Percentiles rank a stretch among this genome's conserved stretches.
These are phyloP conservation scores for Drosophila affinis DNA, from an alignment of 2,888 invertebrate genomes.

Conservation along the genomic window DNA sequence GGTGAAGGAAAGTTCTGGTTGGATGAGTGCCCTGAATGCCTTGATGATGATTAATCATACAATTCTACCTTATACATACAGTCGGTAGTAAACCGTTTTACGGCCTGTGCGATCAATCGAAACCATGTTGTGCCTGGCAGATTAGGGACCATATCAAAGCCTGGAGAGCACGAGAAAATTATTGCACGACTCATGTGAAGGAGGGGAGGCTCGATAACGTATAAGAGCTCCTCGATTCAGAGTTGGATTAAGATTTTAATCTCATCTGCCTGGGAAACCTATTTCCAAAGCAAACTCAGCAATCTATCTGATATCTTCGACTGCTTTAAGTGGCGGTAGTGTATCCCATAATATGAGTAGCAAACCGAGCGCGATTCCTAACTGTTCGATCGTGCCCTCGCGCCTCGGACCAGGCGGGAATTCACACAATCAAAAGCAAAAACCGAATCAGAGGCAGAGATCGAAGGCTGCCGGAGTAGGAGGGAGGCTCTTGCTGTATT, in stretches of 20 bases:
- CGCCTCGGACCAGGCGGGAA: constrained; percentile 12
- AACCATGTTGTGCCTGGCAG: neutral
- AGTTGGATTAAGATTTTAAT: neutral
- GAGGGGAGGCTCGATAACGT: neutral
- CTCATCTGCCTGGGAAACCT: neutral
- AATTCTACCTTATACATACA: neutral
- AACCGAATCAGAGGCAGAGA: neutral
- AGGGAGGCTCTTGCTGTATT: constrained; percentile 7
- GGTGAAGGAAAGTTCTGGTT: neutral
- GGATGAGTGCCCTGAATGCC: neutral
- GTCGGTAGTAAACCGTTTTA: neutral
- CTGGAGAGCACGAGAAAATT: constrained; percentile 9
- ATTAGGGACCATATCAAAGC: neutral
- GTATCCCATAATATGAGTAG: no score
- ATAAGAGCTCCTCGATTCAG: neutral
- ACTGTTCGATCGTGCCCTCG: constrained; percentile 14
- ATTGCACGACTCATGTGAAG: constrained; percentile 18
- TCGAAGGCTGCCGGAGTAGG: neutral
- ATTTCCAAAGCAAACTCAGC: neutral
- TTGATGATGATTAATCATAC: neutral
- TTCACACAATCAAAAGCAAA: constrained; percentile 13
- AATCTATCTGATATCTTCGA: neutral
- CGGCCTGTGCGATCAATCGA: neutral
- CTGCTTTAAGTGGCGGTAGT: no score
- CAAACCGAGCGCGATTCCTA: constrained; percentile 17